phyloP scores from a whole-genome alignment of 2,888 invertebrate genomes.

The Agrenia bidenticulata region DNA sequence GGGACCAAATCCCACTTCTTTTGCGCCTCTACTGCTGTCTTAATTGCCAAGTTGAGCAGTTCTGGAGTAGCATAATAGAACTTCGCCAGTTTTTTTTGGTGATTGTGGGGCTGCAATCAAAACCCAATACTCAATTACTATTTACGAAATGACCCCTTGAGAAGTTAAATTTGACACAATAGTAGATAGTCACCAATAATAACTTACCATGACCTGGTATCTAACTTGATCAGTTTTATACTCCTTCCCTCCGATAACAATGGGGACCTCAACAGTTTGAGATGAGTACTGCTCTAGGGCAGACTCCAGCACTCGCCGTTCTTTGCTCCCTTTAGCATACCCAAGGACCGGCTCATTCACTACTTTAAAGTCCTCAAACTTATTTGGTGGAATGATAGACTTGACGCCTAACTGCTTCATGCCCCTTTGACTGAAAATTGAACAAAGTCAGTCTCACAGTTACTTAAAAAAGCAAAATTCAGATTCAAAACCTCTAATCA shows the following conservation, averaged over 20 bases:
- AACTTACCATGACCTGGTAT: slow-evolving; percentile 71
- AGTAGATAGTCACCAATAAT: background rate
- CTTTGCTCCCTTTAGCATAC: slow-evolving; percentile 81
- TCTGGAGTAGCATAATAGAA: slow-evolving; percentile 87
- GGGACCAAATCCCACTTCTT: slow-evolving; percentile 85
- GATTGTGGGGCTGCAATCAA: slow-evolving; percentile 81
- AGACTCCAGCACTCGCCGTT: slow-evolving; percentile 71
- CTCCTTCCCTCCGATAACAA: slow-evolving; percentile 92
- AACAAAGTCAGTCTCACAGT: background rate
- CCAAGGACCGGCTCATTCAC: slow-evolving; percentile 76
- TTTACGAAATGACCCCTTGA: too few species aligned
- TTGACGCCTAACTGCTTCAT: slow-evolving; percentile 31
- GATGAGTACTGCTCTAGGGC: slow-evolving; percentile 68
- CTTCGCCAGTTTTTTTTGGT: slow-evolving; percentile 80
- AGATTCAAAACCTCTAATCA: too few species aligned
- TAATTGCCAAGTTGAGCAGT: slow-evolving; percentile 80
- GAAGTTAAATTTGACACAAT: too few species aligned
- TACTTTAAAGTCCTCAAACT: slow-evolving; percentile 68
- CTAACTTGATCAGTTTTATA: slow-evolving; percentile 72
- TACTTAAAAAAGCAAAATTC: too few species aligned
- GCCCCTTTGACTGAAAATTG: slow-evolving; percentile 15
- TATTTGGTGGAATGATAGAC: slow-evolving; percentile 65
- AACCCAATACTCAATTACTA: background rate
- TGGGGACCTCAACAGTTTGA: slow-evolving; percentile 81
- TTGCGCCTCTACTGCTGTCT: slow-evolving; percentile 74